These are phyloP conservation scores for Cosmia trapezina DNA, from an alignment of 2,888 invertebrate species.

Conservation along the genomic window DNA sequence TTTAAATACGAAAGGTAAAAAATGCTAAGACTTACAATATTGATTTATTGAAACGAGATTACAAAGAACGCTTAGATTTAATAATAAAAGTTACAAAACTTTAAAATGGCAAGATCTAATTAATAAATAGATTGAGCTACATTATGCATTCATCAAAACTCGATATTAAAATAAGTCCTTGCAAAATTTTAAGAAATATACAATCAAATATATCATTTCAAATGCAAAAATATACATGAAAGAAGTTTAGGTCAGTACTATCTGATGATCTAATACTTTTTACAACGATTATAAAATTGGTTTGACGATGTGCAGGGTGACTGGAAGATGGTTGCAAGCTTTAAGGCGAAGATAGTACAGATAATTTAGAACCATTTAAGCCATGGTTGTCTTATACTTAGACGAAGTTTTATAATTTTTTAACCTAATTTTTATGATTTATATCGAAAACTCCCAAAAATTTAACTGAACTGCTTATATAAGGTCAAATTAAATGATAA, in stretches of 20 bases:
- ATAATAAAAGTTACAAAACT: constrained; percentile 57
- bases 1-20: constrained; percentile 62
- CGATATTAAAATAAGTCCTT: constrained; percentile 41
- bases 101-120: constrained; percentile 64
- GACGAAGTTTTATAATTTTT: too few species aligned
- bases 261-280: constrained; percentile 48
- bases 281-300: constrained; percentile 12
- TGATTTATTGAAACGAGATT: constrained; percentile 51
- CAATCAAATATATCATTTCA: constrained; percentile 46
- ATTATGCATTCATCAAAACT: constrained; percentile 56
- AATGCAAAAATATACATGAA: constrained; percentile 55
- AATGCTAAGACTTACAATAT: constrained; percentile 58
- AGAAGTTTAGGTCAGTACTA: constrained; percentile 27
- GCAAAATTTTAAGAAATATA: constrained; percentile 51
- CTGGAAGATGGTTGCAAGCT: too few species aligned
- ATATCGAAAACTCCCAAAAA: too few species aligned
- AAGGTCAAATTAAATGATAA: too few species aligned
- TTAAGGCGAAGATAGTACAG: too few species aligned
- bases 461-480: too few species aligned
- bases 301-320: constrained; percentile 1
- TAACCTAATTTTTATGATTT: too few species aligned
- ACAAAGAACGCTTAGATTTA: constrained; percentile 52
- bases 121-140: constrained; percentile 64
- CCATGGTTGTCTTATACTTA: too few species aligned
- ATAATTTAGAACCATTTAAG: too few species aligned